Evolutionary conservation across 1,140 invertebrate species (phyloP).

Genomic region (Zaprionus capensis): DNA sequence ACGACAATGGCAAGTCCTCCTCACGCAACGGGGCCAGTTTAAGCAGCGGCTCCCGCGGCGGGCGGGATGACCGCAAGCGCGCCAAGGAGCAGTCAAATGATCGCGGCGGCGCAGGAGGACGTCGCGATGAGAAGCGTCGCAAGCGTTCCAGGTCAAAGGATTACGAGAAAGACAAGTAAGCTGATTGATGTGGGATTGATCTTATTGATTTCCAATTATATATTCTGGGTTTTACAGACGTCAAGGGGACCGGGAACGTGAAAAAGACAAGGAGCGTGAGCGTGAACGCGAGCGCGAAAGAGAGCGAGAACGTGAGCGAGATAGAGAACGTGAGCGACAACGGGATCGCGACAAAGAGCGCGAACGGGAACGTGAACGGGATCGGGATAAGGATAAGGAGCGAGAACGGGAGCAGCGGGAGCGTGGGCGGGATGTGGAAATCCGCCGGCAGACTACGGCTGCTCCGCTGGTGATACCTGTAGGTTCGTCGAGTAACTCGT

Average conservation of each 20-base stretch:
- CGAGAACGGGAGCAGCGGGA: conserved; percentile 66
- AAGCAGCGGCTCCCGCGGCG: conserved; percentile 35
- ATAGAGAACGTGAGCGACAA: conserved; percentile 58
- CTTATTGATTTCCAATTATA: background rate
- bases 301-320: conserved; percentile 82
- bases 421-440: conserved; percentile 79
- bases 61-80: conserved; percentile 61
- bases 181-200: background rate
- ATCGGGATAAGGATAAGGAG: conserved; percentile 44
- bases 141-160: conserved; percentile 84
- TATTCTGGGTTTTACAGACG: conserved; percentile 59
- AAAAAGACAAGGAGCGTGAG: conserved; percentile 84
- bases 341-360: conserved; percentile 50
- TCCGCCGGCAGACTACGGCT: conserved; percentile 49
- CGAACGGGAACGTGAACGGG: conserved; percentile 58
- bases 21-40: conserved; percentile 48
- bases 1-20: conserved; percentile 65
- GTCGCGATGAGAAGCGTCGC: conserved; percentile 73
- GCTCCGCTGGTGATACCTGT: conserved; percentile 58
- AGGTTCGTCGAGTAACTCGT: conserved; percentile 62
- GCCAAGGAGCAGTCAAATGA: conserved; percentile 79
- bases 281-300: conserved; percentile 53
- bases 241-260: conserved; percentile 39
- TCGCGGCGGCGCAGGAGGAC: conserved; percentile 86
- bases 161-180: conserved; percentile 77